Evolutionary conservation across 1,140 invertebrate species (phyloP), one percentile per base, ranked within the genome.

Genomic region (Drosophila dunni): DNA sequence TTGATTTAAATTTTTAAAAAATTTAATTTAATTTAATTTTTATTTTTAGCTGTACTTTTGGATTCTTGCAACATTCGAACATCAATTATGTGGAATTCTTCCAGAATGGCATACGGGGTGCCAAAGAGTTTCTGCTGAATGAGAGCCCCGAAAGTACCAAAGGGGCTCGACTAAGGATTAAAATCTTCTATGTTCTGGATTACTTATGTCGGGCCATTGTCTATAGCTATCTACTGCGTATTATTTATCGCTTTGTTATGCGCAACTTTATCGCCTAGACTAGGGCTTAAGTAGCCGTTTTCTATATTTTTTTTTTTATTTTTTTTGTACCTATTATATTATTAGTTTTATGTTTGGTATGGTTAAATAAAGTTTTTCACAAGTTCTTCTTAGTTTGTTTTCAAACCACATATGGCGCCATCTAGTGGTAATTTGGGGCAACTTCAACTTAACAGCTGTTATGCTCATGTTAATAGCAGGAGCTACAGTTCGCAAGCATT

Each of bases 91-190:
- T 90, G 40, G 85, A 93, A 2, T 94, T 93, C 77, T 94, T 94
- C 50, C 93, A 91, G 24, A 90, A 94, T n/a, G 93, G 91, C 29
- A 91, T 94, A 3, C 88, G 93, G 0, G 95, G 94, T 0, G 93
- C 93, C 0, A 94, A 94, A 75, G 91, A 91, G 58, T 95, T 93
- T 78, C 79, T 96, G 3, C 51, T 95, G 11, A 93, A 94, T 0
- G 94, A 95, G 69, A 93, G 93, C 46, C 91, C 94, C 20, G 91
- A 93, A 0, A 93, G 93, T 58, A 79, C 66, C 29, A 70, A 40
- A 0, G 65, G 63, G 7, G 91, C 91, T 29, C 68, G 70, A 0
- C 50, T 75, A 24, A 78, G 89, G 15, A 48, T 92, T 0, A 81
- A 78, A 29, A 77, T 92, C 44, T 91, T 90, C 60, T 68, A 60